A percentile compares a stretch with the other conserved stretches of the same genome.
Evolutionary conservation across 2,888 invertebrate species (phyloP).

Genomic region (Caenorhabditis sulstoni): DNA sequence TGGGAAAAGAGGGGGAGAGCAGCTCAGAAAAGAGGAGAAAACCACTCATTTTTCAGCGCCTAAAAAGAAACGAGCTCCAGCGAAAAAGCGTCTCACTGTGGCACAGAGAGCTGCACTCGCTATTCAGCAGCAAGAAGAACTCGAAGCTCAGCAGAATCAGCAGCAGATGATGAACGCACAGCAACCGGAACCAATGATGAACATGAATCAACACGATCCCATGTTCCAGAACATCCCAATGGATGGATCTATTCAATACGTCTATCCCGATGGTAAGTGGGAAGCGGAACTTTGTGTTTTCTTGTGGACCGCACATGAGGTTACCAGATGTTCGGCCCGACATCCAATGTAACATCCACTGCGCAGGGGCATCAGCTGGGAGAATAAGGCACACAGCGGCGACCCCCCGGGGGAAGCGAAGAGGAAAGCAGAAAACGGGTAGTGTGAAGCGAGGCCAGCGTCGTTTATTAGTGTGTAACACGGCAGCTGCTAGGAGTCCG

Average conservation of each 20-base stretch:
- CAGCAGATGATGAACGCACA: too few relatives aligned
- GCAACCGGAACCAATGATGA: too few relatives aligned
- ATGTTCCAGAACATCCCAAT: too few relatives aligned
- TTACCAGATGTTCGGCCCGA: background rate
- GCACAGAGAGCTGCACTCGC: background rate
- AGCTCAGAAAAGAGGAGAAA: too few relatives aligned
- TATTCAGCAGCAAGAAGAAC: too few relatives aligned
- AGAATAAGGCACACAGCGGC: too few relatives aligned
- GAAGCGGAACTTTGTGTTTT: background rate
- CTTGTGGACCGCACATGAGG: background rate
- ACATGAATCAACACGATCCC: too few relatives aligned
- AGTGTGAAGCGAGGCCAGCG: background rate
- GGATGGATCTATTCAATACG: background rate
- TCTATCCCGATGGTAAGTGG: background rate
- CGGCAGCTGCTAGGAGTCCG: constrained; percentile 38
- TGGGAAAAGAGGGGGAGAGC: background rate
- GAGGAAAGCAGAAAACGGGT: background rate
- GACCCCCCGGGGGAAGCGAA: too few relatives aligned
- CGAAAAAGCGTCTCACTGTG: constrained; percentile 14
- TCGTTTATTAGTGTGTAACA: constrained; percentile 14
- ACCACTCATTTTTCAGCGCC: constrained; percentile 5
- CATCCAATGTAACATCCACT: too few relatives aligned
- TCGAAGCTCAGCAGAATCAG: too few relatives aligned
- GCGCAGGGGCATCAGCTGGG: too few relatives aligned
- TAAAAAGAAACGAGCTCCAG: constrained; percentile 16